Base-by-base conservation (phyloP, 64 coral and sea anemone genomes). In the Acropora tenuis region DNA sequence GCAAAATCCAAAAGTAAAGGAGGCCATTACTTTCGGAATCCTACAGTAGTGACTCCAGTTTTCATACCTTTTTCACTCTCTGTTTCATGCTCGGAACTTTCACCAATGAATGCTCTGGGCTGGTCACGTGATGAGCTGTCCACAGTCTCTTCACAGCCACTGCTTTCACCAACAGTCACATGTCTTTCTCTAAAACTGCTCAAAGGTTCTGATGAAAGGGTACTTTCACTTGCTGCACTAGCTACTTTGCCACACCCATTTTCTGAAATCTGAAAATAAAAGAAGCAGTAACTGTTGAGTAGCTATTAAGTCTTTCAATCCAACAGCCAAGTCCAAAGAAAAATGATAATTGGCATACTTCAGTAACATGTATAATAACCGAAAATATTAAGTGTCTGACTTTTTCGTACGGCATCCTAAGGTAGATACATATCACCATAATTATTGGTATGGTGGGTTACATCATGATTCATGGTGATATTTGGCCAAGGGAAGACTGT, bases 161-260 rank as follows among this genome's bases (percentile, higher is more conserved):
- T 85, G 47, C 82, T 85, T 65, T 85, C 82, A 50, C 82, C 82
- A 19, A 85, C 63, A 71, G 82, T 85, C 82, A 72, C 63, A 8
- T 49, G 63, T 30, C 65, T 15, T 4, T 85, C 82, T 57, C 5
- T 9, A 61, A 53, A 9, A 13, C 5, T 75, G 1, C 48, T 11
- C 0, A n/a, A 58, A 18, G 1, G 80, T 18, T 46, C 47, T 40
- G 2, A 3, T 71, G 41, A 17, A 49, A 17, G 68, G 2, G 18
- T 63, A 30, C 2, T 65, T 71, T 71, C n/a, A 45, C 5, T 67
- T 49, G 45, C 19, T 85, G 15, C 16, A 49, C 43, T 48, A 8
- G 41, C 10, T 46, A 71, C 82, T 47, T n/a, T 71, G 16, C 16
- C 72, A 7, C 8, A 44, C 72, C 0, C 46, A 72, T 3, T 72